Conservation (phyloP, 2,797 vertebrate species). For the Microctenopoma lineatum region DNA sequence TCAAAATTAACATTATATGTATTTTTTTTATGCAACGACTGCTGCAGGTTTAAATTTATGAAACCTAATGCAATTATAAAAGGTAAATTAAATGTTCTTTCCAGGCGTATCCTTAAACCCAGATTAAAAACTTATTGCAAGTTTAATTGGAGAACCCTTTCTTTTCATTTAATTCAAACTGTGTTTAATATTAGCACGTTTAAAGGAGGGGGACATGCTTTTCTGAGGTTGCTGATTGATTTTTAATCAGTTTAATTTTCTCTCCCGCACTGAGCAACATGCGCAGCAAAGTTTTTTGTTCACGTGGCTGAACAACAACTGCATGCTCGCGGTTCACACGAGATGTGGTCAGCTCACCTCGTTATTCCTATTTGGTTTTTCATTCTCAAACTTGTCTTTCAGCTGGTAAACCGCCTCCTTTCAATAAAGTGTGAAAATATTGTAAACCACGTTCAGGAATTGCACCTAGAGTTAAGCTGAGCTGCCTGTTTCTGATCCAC, state of each 20-base stretch:
- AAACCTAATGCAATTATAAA: constrained; percentile 76
- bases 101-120: constrained; percentile 55
- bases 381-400: not conserved
- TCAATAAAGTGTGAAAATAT: not conserved
- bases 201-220: constrained; percentile 2
- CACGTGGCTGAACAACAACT: constrained; percentile 14
- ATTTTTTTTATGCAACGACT: constrained; percentile 69
- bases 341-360: not conserved
- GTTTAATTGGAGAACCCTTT: constrained; percentile 58
- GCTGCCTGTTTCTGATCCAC: no score
- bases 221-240: constrained; percentile 17
- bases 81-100: constrained; percentile 77
- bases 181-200: constrained; percentile 63
- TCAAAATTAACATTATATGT: constrained; percentile 61
- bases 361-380: not conserved
- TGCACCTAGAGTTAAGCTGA: no score
- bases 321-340: not conserved
- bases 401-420: not conserved
- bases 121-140: constrained; percentile 66
- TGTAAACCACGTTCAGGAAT: no score
- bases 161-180: constrained; percentile 61
- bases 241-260: constrained; percentile 57
- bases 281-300: not conserved
- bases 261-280: constrained; percentile 7
- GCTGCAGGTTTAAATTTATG: constrained; percentile 63